These are phyloP conservation scores for Ispidina lecontei DNA, from an alignment of 2,797 vertebrate species.

Conservation along the genomic window DNA sequence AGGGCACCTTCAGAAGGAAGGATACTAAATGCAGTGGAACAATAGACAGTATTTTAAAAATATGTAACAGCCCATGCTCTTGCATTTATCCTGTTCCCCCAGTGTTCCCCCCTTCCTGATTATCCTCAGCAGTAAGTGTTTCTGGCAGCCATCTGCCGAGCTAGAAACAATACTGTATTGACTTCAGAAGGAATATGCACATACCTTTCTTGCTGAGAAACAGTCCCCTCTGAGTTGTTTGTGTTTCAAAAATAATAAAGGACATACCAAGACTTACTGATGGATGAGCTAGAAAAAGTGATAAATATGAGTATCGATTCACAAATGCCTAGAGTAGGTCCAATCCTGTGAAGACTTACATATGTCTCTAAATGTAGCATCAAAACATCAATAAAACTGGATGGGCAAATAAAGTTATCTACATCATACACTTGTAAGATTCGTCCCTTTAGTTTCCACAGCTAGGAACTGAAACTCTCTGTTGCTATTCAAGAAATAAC, in stretches of 20 bases:
- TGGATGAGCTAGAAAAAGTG: not conserved
- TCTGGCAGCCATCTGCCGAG: not conserved
- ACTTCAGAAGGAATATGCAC: not conserved
- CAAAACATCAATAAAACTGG: not conserved
- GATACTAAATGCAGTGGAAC: not conserved
- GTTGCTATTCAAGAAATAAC: not conserved
- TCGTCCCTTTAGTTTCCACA: not conserved
- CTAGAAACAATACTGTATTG: not conserved
- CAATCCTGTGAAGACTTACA: not conserved
- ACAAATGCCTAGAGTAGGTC: not conserved
- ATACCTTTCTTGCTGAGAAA: not conserved
- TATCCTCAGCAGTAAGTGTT: not conserved
- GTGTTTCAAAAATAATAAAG: conserved; percentile 17
- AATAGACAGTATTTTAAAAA: not conserved
- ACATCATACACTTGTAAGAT: not conserved
- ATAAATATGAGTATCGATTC: not conserved
- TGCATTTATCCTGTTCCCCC: not conserved
- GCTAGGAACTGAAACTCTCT: not conserved
- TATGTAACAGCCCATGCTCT: not conserved
- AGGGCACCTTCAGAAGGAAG: not conserved
- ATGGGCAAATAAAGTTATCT: not conserved
- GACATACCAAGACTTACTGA: not conserved
- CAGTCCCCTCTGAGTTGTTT: not conserved
- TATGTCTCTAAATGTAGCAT: not conserved
- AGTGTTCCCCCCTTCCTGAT: not conserved